Conservation (phyloP, 2,888 invertebrate species). For the Drosophila emarginata region DNA sequence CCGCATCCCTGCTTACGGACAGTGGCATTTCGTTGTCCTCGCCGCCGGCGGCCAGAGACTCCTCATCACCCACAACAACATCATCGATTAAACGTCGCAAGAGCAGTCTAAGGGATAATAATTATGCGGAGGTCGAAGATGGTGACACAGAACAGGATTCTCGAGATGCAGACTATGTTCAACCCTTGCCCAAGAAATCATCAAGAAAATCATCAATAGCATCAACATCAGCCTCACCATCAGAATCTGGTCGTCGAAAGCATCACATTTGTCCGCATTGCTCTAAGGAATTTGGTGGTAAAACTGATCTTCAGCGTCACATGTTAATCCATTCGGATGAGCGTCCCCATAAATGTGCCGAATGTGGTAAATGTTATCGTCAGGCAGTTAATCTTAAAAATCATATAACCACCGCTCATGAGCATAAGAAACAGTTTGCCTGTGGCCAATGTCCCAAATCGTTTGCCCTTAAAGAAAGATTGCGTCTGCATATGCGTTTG, state of each 20-base stretch:
- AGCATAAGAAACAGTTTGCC: constrained; percentile 83
- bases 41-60: constrained; percentile 66
- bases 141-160: constrained; percentile 34
- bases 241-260: constrained; percentile 66
- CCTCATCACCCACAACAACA: constrained; percentile 47
- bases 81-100: constrained; percentile 52
- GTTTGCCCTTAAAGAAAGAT: constrained; percentile 89
- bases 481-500: constrained; percentile 88
- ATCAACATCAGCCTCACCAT: constrained; percentile 7
- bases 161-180: constrained; percentile 51
- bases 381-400: constrained; percentile 86
- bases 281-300: constrained; percentile 85
- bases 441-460: constrained; percentile 90
- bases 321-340: constrained; percentile 86
- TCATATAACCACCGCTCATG: constrained; percentile 83
- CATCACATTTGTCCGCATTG: constrained; percentile 86
- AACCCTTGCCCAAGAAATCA: constrained; percentile 43
- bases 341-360: constrained; percentile 85
- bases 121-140: constrained; percentile 21
- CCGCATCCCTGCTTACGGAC: constrained; percentile 73
- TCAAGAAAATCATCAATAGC: constrained; percentile 7
- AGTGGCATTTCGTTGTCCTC: constrained; percentile 81
- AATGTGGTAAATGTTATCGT: constrained; percentile 86
- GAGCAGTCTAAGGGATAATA: constrained; percentile 57
- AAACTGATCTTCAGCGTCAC: constrained; percentile 87